These are phyloP conservation scores for Megathymus violae DNA, from an alignment of 1,140 invertebrate species.

Conservation along the genomic window DNA sequence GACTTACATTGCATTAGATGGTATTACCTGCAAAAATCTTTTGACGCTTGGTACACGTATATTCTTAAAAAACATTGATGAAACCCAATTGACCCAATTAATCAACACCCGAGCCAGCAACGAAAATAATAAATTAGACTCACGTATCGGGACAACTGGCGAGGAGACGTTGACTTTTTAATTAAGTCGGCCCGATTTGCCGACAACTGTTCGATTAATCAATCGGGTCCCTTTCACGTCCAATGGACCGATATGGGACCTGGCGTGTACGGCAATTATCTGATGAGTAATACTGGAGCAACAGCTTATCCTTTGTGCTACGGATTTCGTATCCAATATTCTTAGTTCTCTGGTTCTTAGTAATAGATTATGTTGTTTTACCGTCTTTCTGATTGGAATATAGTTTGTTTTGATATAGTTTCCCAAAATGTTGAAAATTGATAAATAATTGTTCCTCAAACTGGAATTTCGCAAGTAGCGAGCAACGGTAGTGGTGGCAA, in stretches of 20 bases:
- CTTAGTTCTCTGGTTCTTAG: no score
- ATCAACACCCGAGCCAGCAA: slow-evolving; percentile 18
- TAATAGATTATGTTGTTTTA: no score
- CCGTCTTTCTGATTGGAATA: no score
- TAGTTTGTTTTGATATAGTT: no score
- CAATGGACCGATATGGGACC: slow-evolving; percentile 46
- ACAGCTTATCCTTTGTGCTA: slow-evolving; percentile 14
- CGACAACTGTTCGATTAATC: slow-evolving; percentile 73
- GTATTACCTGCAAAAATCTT: no score
- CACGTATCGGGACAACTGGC: slow-evolving; percentile 59
- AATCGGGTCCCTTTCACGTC: slow-evolving; percentile 53
- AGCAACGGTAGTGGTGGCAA: no score
- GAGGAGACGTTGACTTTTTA: slow-evolving; percentile 75
- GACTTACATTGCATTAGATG: no score
- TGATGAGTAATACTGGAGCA: slow-evolving; percentile 18
- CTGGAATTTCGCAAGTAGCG: no score
- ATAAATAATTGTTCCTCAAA: no score
- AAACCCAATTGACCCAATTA: slow-evolving; percentile 5
- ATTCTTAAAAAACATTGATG: no score
- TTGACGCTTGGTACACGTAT: no score
- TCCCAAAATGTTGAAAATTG: no score
- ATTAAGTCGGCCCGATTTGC: slow-evolving; percentile 49
- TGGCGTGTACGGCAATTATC: slow-evolving; percentile 51
- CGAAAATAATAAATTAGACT: slow-evolving; percentile 61
- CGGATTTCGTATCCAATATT: neutral